A percentile compares a stretch with the other conserved stretches of the same genome.
These are phyloP conservation scores for Tribolium castaneum DNA, from an alignment of 1,140 invertebrate genomes.

Conservation along the genomic window DNA sequence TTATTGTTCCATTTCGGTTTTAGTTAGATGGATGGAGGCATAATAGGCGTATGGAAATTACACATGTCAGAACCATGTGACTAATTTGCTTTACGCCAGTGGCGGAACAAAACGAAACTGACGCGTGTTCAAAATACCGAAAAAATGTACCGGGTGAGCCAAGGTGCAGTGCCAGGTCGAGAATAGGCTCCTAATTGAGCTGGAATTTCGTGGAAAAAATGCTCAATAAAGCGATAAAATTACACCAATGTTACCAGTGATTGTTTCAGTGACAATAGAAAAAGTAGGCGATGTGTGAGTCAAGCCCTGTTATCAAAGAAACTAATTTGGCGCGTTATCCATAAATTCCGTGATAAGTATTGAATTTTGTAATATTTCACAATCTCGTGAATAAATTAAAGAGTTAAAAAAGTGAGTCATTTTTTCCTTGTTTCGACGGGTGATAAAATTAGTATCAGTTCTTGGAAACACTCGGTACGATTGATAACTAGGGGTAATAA, in stretches of 20 bases:
- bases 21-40: neutral
- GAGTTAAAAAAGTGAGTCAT: neutral
- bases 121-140: neutral
- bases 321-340: neutral
- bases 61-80: conserved; percentile 3
- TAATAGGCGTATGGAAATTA: conserved; percentile 24
- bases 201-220: too few relatives aligned
- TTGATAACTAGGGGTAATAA: too few relatives aligned
- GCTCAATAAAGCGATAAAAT: neutral
- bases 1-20: conserved; percentile 25
- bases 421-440: neutral
- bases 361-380: neutral
- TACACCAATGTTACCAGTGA: neutral
- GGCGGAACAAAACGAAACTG: neutral
- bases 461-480: neutral
- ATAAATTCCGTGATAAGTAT: neutral
- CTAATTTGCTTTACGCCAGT: conserved; percentile 8
- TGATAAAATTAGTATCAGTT: neutral
- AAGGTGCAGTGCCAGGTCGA: too few relatives aligned
- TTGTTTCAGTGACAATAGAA: neutral
- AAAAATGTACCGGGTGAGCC: too few relatives aligned
- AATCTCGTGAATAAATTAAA: neutral
- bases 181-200: too few relatives aligned
- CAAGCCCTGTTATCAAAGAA: neutral
- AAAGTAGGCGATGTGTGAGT: neutral